phyloP scores from a whole-genome alignment of 1,140 invertebrate genomes.

The Lasioglossum albipes region DNA sequence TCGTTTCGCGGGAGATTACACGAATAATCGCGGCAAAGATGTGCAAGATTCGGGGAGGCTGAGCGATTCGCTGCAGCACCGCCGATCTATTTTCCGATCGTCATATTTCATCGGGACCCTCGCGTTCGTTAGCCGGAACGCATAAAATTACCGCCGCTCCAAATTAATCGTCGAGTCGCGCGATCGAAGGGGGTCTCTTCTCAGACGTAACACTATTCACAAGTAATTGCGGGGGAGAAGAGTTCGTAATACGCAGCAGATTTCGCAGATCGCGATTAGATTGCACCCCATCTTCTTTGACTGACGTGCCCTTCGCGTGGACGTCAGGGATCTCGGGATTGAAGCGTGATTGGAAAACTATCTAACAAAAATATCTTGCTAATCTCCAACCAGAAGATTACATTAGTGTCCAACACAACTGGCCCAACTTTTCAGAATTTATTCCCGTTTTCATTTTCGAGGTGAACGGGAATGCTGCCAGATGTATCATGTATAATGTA shows the following conservation, averaged over 20 bases:
- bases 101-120: constrained; percentile 46
- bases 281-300: not conserved
- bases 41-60: not conserved
- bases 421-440: too few species aligned
- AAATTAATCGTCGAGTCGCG: constrained; percentile 37
- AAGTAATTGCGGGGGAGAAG: constrained; percentile 26
- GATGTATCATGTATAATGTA: too few species aligned
- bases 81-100: constrained; percentile 39
- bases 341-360: not conserved
- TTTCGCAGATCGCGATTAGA: constrained; percentile 17
- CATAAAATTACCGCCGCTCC: constrained; percentile 39
- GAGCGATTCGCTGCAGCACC: constrained; percentile 34
- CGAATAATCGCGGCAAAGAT: not conserved
- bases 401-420: not conserved
- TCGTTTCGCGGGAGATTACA: not conserved
- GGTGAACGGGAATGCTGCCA: too few species aligned
- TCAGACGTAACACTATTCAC: constrained; percentile 30
- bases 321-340: not conserved
- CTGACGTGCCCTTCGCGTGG: not conserved
- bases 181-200: constrained; percentile 30
- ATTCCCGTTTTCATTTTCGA: too few species aligned
- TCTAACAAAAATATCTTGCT: not conserved
- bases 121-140: constrained; percentile 46
- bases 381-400: not conserved
- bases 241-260: not conserved